Conservation (phyloP, 2,113 vertebrate genomes). For the Taxidea taxus region DNA sequence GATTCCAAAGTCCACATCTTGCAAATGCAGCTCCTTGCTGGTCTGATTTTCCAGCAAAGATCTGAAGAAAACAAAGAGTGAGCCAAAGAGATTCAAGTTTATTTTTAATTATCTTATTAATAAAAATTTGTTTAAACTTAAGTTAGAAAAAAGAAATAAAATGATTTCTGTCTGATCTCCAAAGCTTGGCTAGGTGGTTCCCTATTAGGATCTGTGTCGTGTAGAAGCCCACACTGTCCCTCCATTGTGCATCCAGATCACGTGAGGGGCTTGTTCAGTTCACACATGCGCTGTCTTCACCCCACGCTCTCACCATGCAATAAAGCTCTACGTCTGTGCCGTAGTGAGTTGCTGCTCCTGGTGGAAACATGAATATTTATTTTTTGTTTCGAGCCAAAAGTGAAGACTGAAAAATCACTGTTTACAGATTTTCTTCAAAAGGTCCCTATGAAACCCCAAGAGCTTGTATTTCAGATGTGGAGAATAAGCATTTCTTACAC, state of each 20-base stretch:
- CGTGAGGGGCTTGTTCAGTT: neutral
- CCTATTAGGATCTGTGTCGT: too few relatives aligned
- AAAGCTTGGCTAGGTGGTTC: neutral
- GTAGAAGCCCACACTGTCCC: neutral
- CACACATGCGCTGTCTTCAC: neutral
- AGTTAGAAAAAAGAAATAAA: neutral
- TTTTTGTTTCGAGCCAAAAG: conserved; percentile 31
- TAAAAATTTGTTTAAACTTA: conserved; percentile 27
- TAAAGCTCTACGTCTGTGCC: neutral
- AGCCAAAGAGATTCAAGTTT: conserved; percentile 26
- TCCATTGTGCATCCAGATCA: neutral
- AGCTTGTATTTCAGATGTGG: neutral
- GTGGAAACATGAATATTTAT: neutral
- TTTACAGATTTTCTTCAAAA: neutral
- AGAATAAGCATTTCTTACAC: neutral
- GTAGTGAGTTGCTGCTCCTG: neutral
- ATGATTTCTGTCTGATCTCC: neutral
- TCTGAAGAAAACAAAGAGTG: neutral
- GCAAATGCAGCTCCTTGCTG: neutral
- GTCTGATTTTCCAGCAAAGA: conserved; percentile 5
- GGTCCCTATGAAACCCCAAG: neutral
- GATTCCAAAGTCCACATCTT: neutral
- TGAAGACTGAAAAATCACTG: neutral
- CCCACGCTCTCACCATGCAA: neutral
- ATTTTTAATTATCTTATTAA: conserved; percentile 42